phyloP scores from a whole-genome alignment of 2,888 invertebrate species.

The Drosophila borealis region DNA sequence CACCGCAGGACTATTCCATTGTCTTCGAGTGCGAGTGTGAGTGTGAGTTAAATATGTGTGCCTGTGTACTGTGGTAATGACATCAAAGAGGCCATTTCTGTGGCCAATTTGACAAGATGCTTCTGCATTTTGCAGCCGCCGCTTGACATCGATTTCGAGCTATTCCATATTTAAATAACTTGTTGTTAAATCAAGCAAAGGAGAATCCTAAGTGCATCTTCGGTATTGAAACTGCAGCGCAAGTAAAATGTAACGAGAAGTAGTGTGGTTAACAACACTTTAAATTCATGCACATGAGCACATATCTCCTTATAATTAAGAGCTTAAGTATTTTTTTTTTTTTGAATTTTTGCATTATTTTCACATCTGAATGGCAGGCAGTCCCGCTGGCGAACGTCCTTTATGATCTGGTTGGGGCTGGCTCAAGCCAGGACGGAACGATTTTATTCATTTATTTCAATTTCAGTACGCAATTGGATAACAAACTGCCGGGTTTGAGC shows the following conservation, averaged over 20 bases:
- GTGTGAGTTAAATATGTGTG: conserved; percentile 10
- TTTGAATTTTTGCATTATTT: not conserved
- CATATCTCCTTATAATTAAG: not conserved
- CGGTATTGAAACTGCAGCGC: not conserved
- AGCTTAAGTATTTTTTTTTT: not conserved
- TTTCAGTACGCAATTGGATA: not conserved
- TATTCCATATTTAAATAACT: conserved; percentile 7
- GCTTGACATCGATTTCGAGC: conserved; percentile 26
- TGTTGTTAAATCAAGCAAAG: conserved; percentile 6
- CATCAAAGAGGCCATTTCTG: conserved; percentile 65
- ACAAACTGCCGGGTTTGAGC: too few relatives aligned
- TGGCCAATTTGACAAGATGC: conserved; percentile 51
- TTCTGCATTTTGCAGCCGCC: conserved; percentile 19
- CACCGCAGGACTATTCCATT: conserved; percentile 27
- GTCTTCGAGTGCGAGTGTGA: conserved; percentile 12
- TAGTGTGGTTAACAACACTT: conserved; percentile 19
- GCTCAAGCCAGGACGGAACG: too few relatives aligned
- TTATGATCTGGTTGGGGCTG: too few relatives aligned
- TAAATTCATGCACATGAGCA: not conserved
- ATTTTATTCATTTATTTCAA: too few relatives aligned
- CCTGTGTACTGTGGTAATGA: conserved; percentile 54
- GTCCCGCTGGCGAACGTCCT: too few relatives aligned
- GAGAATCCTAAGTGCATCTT: not conserved
- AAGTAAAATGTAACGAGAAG: not conserved
- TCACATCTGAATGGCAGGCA: too few relatives aligned